Evolutionary conservation across 2,797 vertebrate species (phyloP).

Genomic region (Antennarius maculatus): DNA sequence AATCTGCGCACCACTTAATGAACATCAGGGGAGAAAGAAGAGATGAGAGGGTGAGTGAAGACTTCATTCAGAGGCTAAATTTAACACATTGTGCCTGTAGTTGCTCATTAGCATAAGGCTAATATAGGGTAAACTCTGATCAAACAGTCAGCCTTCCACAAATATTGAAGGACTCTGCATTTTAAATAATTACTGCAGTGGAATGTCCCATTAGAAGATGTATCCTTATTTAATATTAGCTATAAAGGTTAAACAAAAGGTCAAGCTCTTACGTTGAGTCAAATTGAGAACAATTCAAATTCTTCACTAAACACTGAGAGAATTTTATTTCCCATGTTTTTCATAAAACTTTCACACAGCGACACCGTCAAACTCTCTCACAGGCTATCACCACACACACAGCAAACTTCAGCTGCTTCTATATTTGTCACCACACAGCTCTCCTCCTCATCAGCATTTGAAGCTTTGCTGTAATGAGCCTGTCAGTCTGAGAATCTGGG

Average conservation of each 20-base stretch:
- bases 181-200: no score
- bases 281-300: background rate
- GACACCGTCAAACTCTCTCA: background rate
- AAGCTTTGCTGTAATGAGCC: slow-evolving; percentile 28
- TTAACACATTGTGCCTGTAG: no score
- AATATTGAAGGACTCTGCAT: no score
- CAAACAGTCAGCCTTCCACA: no score
- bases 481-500: slow-evolving; percentile 36
- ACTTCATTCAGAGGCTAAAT: no score
- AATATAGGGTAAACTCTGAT: no score
- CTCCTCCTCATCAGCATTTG: slow-evolving; percentile 21
- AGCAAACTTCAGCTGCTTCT: slow-evolving; percentile 1
- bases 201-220: slow-evolving; percentile 5
- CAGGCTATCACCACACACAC: slow-evolving; percentile 8
- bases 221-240: slow-evolving; percentile 23
- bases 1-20: no score
- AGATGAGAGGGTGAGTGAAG: no score
- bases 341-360: slow-evolving; percentile 12
- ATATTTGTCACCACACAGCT: slow-evolving; percentile 18
- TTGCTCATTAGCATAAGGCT: no score
- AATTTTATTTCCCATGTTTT: slow-evolving; percentile 43
- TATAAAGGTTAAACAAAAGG: background rate
- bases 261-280: background rate
- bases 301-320: slow-evolving; percentile 15
- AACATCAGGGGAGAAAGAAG: no score